These are phyloP conservation scores for Taenioides sp. DNA, from an alignment of 2,797 vertebrate species.

Conservation along the genomic window DNA sequence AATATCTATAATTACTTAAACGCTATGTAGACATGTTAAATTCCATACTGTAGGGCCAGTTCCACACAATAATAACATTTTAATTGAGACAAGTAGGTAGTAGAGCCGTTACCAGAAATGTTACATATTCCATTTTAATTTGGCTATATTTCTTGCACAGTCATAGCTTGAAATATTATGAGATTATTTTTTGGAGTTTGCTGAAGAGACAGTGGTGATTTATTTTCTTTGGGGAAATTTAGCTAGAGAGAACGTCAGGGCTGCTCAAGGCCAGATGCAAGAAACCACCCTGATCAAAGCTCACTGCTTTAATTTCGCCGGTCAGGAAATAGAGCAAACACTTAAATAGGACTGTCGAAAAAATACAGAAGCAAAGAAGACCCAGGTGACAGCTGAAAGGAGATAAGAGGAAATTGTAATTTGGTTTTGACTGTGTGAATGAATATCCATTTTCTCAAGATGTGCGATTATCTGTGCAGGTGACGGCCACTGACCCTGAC, in stretches of 20 bases:
- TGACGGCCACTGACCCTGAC: slow-evolving; percentile 89
- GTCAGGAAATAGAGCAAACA: slow-evolving; percentile 47
- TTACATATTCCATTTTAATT: background rate
- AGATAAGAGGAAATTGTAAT: slow-evolving; percentile 47
- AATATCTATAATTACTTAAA: too few species aligned
- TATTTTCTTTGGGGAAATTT: slow-evolving; percentile 25
- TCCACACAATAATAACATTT: background rate
- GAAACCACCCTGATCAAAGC: slow-evolving; percentile 43
- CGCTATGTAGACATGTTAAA: too few species aligned
- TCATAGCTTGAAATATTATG: slow-evolving; percentile 4
- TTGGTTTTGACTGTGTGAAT: slow-evolving; percentile 42
- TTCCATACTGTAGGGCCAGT: too few species aligned
- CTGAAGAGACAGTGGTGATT: slow-evolving; percentile 27
- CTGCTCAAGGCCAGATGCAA: slow-evolving; percentile 24
- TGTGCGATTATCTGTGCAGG: slow-evolving; percentile 68
- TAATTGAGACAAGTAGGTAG: too few species aligned
- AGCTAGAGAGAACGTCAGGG: slow-evolving; percentile 28
- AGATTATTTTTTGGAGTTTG: slow-evolving; percentile 20
- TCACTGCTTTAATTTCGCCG: slow-evolving; percentile 49
- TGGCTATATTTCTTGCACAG: slow-evolving; percentile 5
- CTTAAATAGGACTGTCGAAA: slow-evolving; percentile 51
- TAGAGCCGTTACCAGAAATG: too few species aligned
- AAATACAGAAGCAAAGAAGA: slow-evolving; percentile 29
- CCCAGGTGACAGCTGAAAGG: slow-evolving; percentile 26
- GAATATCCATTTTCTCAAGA: slow-evolving; percentile 39